These are phyloP conservation scores for Dicranocentrus wangi DNA, from an alignment of 2,888 invertebrate species.

Conservation along the genomic window DNA sequence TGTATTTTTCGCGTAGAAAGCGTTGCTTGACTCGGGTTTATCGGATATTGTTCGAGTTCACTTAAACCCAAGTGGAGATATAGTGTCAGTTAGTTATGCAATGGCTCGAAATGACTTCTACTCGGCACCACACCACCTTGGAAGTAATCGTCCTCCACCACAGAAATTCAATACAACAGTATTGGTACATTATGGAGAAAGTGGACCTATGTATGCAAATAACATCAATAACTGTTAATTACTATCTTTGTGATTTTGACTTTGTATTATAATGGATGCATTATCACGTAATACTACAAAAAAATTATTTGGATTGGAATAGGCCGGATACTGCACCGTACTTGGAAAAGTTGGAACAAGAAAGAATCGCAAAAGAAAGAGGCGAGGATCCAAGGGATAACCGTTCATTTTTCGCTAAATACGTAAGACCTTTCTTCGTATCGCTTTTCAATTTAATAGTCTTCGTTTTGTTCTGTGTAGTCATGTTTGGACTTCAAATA, in stretches of 20 bases:
- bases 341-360: constrained; percentile 93
- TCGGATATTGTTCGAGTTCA: constrained; percentile 87
- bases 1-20: constrained; percentile 78
- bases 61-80: constrained; percentile 85
- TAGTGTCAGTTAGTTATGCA: constrained; percentile 77
- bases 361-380: constrained; percentile 90
- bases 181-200: constrained; percentile 85
- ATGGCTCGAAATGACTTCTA: constrained; percentile 71
- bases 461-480: constrained; percentile 69
- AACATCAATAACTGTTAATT: background rate
- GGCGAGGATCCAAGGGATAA: constrained; percentile 95
- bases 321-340: constrained; percentile 96
- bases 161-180: constrained; percentile 85
- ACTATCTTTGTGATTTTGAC: background rate
- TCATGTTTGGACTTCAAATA: constrained; percentile 64
- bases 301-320: too few species aligned
- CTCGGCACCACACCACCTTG: constrained; percentile 76
- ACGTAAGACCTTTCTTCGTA: constrained; percentile 81
- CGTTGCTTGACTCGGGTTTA: constrained; percentile 84
- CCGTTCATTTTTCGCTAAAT: constrained; percentile 96
- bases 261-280: too few species aligned
- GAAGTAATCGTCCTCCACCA: constrained; percentile 78
- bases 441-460: constrained; percentile 60
- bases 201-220: constrained; percentile 82
- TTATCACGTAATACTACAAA: too few species aligned